phyloP scores from a whole-genome alignment of 2,797 vertebrate genomes.

The Iguana delicatissima region DNA sequence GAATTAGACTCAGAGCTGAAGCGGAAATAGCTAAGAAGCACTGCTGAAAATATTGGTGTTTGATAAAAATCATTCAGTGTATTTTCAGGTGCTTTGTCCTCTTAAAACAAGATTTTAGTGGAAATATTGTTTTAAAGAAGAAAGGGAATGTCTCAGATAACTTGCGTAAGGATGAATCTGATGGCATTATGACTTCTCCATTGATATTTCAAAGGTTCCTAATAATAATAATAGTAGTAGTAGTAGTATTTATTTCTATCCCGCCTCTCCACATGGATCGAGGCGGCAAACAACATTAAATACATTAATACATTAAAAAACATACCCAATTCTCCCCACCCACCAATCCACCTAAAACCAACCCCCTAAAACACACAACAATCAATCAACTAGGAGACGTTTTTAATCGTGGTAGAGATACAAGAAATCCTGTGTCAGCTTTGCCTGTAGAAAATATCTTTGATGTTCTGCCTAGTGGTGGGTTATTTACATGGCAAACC shows the following conservation, averaged over 20 bases:
- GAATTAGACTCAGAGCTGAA: neutral
- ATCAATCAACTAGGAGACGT: too few species aligned
- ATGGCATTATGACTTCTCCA: slow-evolving; percentile 31
- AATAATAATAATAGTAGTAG: too few species aligned
- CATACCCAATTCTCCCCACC: too few species aligned
- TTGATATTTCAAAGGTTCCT: slow-evolving; percentile 25
- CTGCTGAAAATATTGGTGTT: slow-evolving; percentile 32
- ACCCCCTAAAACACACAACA: too few species aligned
- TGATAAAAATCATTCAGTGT: slow-evolving; percentile 24
- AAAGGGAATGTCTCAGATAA: slow-evolving; percentile 23
- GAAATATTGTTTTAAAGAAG: slow-evolving; percentile 34
- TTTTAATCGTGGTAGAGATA: slow-evolving; percentile 30
- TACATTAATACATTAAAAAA: too few species aligned
- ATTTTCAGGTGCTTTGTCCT: slow-evolving; percentile 15
- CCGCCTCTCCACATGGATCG: too few species aligned
- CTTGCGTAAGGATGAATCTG: slow-evolving; percentile 21
- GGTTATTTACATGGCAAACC: neutral
- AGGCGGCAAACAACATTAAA: too few species aligned
- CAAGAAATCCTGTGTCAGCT: neutral
- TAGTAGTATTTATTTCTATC: too few species aligned
- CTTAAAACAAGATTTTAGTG: slow-evolving; percentile 29
- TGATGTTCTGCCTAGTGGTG: slow-evolving; percentile 20
- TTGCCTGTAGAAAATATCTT: slow-evolving; percentile 16
- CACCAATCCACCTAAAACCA: too few species aligned
- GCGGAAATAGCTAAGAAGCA: slow-evolving; percentile 10